These are phyloP conservation scores for Chaetops frenatus DNA, from an alignment of 2,113 vertebrate genomes.

Conservation along the genomic window DNA sequence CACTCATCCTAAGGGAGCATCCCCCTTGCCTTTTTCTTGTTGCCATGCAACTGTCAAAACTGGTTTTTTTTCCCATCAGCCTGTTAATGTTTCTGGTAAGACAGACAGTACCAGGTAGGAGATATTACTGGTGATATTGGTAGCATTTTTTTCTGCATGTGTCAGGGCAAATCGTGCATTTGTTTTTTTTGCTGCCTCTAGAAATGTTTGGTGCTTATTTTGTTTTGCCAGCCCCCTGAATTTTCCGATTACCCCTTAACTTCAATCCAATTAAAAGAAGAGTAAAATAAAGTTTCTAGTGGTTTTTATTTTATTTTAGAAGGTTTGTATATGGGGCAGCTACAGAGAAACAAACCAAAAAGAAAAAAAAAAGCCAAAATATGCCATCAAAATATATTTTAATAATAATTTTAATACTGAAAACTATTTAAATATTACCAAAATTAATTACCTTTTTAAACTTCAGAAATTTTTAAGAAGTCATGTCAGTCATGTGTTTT, in stretches of 20 bases:
- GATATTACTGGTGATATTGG: neutral
- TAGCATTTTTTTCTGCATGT: neutral
- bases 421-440: neutral
- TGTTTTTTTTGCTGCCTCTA: neutral
- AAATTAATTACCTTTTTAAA: neutral
- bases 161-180: neutral
- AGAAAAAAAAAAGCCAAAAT: neutral
- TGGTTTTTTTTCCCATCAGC: neutral
- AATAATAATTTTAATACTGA: neutral
- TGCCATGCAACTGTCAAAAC: neutral
- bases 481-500: neutral
- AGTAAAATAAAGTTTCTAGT: neutral
- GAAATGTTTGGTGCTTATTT: neutral
- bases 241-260: neutral
- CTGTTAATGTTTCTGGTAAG: neutral
- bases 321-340: neutral
- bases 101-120: neutral
- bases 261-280: neutral
- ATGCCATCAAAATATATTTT: neutral
- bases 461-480: neutral
- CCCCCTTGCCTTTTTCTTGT: neutral
- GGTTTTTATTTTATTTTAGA: neutral
- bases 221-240: neutral
- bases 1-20: neutral
- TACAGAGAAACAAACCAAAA: neutral